These are phyloP conservation scores for Pedicia rivosa DNA, from an alignment of 2,888 invertebrate species.

Conservation along the genomic window DNA sequence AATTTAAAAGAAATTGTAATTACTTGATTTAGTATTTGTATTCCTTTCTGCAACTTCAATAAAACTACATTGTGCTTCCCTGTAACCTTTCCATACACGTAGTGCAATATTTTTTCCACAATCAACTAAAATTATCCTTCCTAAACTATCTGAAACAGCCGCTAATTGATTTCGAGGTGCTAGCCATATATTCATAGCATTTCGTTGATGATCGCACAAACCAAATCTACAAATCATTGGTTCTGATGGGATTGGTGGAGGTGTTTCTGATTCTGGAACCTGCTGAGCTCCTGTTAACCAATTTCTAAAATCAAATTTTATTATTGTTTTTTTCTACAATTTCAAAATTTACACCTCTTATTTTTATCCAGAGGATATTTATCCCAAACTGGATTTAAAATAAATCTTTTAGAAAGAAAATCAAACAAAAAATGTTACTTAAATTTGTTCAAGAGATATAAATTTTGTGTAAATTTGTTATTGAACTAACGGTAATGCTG, in stretches of 20 bases:
- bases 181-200: conserved; percentile 55
- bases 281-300: conserved; percentile 39
- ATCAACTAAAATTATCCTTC: conserved; percentile 77
- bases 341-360: no score
- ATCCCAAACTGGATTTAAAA: no score
- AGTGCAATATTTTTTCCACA: conserved; percentile 61
- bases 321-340: conserved; percentile 5
- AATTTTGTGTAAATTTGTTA: background rate
- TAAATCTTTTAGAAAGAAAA: background rate
- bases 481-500: conserved; percentile 38
- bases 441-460: no score
- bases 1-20: no score
- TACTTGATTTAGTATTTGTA: conserved; percentile 20
- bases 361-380: no score
- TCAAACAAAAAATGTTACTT: background rate
- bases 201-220: conserved; percentile 60
- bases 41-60: conserved; percentile 59
- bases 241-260: conserved; percentile 33
- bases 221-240: conserved; percentile 65
- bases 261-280: conserved; percentile 23
- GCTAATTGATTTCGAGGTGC: conserved; percentile 60
- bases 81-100: conserved; percentile 87
- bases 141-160: conserved; percentile 70
- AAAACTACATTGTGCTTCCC: conserved; percentile 92
- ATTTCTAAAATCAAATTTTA: conserved; percentile 19